These are phyloP conservation scores for Xiphophorus maculatus DNA, from an alignment of 2,113 vertebrate species.

Conservation along the genomic window DNA sequence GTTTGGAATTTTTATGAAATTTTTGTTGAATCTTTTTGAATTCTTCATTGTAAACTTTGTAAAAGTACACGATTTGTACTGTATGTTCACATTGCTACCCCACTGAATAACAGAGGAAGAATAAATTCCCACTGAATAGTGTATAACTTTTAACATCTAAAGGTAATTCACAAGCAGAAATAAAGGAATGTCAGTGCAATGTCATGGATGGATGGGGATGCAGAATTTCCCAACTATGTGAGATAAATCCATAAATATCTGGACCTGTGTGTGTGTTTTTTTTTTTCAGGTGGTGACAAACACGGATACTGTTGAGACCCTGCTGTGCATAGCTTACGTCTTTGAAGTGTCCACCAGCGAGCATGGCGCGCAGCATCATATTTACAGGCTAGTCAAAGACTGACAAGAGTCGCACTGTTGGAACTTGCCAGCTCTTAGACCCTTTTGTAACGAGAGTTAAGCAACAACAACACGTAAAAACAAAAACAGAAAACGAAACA, in stretches of 20 bases:
- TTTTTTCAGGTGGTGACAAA: conserved; percentile 90
- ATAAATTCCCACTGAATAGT: too few species aligned
- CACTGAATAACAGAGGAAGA: too few species aligned
- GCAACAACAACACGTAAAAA: conserved; percentile 17
- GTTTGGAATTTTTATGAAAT: too few species aligned
- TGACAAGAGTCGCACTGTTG: conserved; percentile 72
- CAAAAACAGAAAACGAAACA: conserved; percentile 37
- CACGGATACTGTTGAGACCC: conserved; percentile 93
- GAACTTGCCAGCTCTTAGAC: conserved; percentile 49
- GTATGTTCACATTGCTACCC: too few species aligned
- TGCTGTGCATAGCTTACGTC: conserved; percentile 93
- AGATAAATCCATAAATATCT: background rate
- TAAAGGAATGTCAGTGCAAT: too few species aligned
- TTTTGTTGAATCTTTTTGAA: too few species aligned
- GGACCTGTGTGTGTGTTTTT: background rate
- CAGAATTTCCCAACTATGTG: too few species aligned
- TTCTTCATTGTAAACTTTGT: too few species aligned
- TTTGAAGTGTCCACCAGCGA: conserved; percentile 95
- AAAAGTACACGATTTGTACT: too few species aligned
- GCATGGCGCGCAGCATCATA: conserved; percentile 93
- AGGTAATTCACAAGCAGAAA: too few species aligned
- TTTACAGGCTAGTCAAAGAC: conserved; percentile 96
- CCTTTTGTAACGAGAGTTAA: conserved; percentile 53
- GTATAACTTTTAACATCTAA: too few species aligned
- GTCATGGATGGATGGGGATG: too few species aligned